Evolutionary conservation across 2,888 invertebrate genomes (phyloP), one percentile per base, ranked within the genome.

Genomic region (Mythimna albipuncta): DNA sequence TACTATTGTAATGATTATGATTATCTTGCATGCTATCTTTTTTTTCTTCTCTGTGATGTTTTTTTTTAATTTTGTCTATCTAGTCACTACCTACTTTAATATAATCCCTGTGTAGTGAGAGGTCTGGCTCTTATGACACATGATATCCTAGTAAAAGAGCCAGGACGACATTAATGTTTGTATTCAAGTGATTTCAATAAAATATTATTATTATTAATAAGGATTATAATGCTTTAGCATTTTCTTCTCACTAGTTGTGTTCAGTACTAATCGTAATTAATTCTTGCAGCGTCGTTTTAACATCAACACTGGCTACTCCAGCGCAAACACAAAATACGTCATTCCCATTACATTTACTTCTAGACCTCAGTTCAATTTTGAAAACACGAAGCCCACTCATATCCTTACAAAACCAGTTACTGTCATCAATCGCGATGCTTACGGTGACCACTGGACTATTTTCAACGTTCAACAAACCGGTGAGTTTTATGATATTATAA

Each of bases 401-500:
- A 85, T 96, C n/a, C 84, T 95, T 61, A 88, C 77, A 1, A 85
- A 92, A 0, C 77, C 90, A 0, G 86, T 93, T 9, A 89, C 92
- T 11, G 83, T 90, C 38, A 93, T 95, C 55, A 87, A 93, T 78
- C 91, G 94, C 4, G 89, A 90, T 1, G 86, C 90, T 2, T 64
- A 80, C 50, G 94, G 93, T 16, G 92, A 95, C 72, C 93, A 96
- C 63, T 97, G 97, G 97, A 6, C 88, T 97, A 47, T 77, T 57
- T 95, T 97, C 69, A 97, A 97, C 86, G 92, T 96, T 50, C 97
- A 97, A 84, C 96, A 97, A 88, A 97, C 96, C 76, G 97, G 97
- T 97, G 87, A 89, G 83, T 84, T 41, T 6, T 19, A 50, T 52
- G 0, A 9, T 52, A n/a, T 32, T 32, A 5, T 19, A 47, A 6